Percentiles rank a stretch among this genome's conserved stretches.
Conservation (phyloP, 1,140 invertebrate genomes). For the Nasonia vitripennis region DNA sequence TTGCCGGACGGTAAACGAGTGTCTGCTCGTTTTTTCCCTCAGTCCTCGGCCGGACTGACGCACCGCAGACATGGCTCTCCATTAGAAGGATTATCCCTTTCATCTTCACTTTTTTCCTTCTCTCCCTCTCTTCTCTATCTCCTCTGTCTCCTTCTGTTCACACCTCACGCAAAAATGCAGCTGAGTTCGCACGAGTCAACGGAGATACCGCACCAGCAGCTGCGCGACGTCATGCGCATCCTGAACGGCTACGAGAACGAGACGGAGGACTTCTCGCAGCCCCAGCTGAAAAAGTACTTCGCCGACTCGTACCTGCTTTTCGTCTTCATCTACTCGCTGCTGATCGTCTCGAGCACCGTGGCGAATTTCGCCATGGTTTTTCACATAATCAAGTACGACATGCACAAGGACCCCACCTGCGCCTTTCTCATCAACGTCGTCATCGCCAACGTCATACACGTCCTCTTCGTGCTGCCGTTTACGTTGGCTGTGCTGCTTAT, state of each 20-base stretch:
- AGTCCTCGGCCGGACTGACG: background rate
- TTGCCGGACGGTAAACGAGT: background rate
- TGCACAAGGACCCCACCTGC: slow-evolving; percentile 80
- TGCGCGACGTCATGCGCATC: slow-evolving; percentile 60
- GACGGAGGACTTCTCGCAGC: slow-evolving; percentile 70
- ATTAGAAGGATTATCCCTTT: background rate
- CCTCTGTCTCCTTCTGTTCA: background rate
- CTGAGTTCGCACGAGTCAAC: background rate
- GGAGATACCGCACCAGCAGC: slow-evolving; percentile 56
- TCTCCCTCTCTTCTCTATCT: background rate
- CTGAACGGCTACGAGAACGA: slow-evolving; percentile 64
- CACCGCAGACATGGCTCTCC: background rate
- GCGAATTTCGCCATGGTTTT: slow-evolving; percentile 79
- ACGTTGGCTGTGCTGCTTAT: slow-evolving; percentile 81
- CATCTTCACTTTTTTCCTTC: background rate
- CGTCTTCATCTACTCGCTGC: slow-evolving; percentile 78
- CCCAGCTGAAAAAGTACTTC: slow-evolving; percentile 72
- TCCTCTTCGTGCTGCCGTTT: slow-evolving; percentile 80
- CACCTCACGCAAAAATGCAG: slow-evolving; percentile 2
- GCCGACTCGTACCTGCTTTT: slow-evolving; percentile 79
- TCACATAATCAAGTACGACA: slow-evolving; percentile 77
- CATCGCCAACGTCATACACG: slow-evolving; percentile 82
- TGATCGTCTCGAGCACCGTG: slow-evolving; percentile 77
- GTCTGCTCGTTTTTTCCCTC: background rate
- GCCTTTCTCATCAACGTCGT: slow-evolving; percentile 82